Evolutionary conservation across 2,797 vertebrate genomes (phyloP).

Genomic region (Enteromius trimaculatus): DNA sequence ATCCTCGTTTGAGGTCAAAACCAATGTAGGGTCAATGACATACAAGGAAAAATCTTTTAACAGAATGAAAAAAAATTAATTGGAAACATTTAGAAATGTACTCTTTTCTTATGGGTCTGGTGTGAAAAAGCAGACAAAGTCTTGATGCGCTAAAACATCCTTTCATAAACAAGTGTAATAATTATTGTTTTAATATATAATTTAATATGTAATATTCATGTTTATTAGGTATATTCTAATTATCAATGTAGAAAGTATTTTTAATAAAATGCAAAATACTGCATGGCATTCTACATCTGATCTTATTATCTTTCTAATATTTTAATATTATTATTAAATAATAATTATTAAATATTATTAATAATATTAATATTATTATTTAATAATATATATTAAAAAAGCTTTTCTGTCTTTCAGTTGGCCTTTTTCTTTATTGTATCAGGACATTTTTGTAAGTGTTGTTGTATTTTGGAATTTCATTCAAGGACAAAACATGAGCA

Average conservation of each 20-base stretch:
- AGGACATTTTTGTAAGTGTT: not conserved
- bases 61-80: not conserved
- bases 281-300: not conserved
- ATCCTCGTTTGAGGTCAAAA: conserved; percentile 66
- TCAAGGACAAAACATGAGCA: not conserved
- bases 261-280: not conserved
- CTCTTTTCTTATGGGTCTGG: not conserved
- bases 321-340: not conserved
- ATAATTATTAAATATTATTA: not conserved
- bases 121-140: not conserved
- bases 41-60: not conserved
- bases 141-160: not conserved
- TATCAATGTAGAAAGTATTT: not conserved
- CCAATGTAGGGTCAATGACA: conserved; percentile 62
- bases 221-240: not conserved
- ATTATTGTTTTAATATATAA: not conserved
- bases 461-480: not conserved
- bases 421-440: not conserved
- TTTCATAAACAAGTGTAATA: not conserved
- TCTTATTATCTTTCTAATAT: not conserved
- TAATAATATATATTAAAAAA: too few species aligned
- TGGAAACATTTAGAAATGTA: not conserved
- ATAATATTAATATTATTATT: too few species aligned
- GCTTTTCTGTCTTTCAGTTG: not conserved
- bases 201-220: not conserved